These are phyloP conservation scores for Drosophila bifasciata DNA, from an alignment of 1,140 invertebrate genomes.

Conservation along the genomic window DNA sequence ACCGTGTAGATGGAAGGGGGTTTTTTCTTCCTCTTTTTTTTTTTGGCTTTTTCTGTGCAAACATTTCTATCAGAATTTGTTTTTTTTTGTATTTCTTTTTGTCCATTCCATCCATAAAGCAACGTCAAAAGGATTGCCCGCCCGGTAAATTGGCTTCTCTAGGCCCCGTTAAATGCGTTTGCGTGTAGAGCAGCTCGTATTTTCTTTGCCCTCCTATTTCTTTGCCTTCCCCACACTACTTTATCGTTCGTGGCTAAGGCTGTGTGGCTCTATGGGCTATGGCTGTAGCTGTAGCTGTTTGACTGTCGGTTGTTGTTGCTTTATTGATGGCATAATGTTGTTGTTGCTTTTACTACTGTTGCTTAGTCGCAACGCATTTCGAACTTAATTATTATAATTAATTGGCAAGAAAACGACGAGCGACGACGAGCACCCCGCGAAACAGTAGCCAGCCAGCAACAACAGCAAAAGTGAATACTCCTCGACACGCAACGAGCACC, in stretches of 20 bases:
- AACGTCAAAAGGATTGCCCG: slow-evolving; percentile 71
- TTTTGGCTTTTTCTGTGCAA: slow-evolving; percentile 35
- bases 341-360: slow-evolving; percentile 59
- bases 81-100: no score
- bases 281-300: slow-evolving; percentile 25
- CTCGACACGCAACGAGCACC: slow-evolving; percentile 19
- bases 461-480: slow-evolving; percentile 32
- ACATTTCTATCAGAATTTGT: slow-evolving; percentile 16
- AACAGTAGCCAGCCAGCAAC: slow-evolving; percentile 20
- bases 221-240: neutral
- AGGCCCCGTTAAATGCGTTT: slow-evolving; percentile 68
- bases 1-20: no score
- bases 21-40: no score
- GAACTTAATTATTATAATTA: slow-evolving; percentile 81
- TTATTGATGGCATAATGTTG: slow-evolving; percentile 56
- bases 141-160: slow-evolving; percentile 69
- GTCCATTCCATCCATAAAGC: slow-evolving; percentile 34
- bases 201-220: neutral
- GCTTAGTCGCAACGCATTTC: slow-evolving; percentile 77
- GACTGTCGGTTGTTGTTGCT: slow-evolving; percentile 34
- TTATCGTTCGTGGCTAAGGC: no score
- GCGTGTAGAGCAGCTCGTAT: slow-evolving; percentile 51
- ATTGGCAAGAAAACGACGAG: slow-evolving; percentile 70
- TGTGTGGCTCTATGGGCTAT: slow-evolving; percentile 8
- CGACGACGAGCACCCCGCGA: neutral